Evolutionary conservation across 2,797 vertebrate species (phyloP).

Genomic region (Selene dorsalis): DNA sequence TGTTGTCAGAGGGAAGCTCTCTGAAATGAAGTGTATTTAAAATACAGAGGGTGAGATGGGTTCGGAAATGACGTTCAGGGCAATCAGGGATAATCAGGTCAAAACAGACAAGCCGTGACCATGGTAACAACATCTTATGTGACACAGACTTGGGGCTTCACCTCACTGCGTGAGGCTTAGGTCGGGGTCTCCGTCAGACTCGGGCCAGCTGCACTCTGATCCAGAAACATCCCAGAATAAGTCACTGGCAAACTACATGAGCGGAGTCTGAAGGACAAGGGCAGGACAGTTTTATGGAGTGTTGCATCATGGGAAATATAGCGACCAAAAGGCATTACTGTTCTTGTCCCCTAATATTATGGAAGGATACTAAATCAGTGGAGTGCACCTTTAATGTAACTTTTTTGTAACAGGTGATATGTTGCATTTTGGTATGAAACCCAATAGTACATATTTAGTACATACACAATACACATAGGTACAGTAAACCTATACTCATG

Average conservation of each 20-base stretch:
- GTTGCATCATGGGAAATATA: neutral
- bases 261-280: neutral
- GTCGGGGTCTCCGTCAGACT: too few species aligned
- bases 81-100: too few species aligned
- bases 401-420: neutral
- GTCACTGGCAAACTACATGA: neutral
- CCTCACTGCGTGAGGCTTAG: too few species aligned
- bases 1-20: neutral
- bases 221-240: neutral
- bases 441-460: neutral
- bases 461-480: slow-evolving; percentile 4
- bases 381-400: neutral
- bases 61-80: too few species aligned
- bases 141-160: too few species aligned
- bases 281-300: neutral
- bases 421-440: slow-evolving; percentile 7
- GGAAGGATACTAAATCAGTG: neutral
- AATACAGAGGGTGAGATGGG: neutral
- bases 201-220: neutral
- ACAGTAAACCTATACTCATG: neutral
- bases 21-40: neutral
- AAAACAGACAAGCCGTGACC: neutral
- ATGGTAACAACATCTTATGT: neutral
- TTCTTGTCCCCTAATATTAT: neutral
- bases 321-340: neutral